Base-by-base conservation (phyloP, 2,797 vertebrate genomes). In the Syngnathus rostellatus region DNA sequence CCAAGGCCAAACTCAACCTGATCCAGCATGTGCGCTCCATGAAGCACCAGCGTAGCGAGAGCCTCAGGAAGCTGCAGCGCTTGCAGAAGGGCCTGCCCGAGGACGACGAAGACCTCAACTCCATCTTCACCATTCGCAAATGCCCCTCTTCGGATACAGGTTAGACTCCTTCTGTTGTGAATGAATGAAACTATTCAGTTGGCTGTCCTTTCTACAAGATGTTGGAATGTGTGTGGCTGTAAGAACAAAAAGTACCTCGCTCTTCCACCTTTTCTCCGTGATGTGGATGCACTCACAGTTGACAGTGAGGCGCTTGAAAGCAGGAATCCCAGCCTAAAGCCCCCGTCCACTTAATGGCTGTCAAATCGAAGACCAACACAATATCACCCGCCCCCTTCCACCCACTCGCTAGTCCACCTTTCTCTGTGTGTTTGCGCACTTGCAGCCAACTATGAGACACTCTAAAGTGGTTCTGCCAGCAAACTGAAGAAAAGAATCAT, bases 11-110 rank as follows among this genome's bases (percentile, higher is more conserved):
- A 90, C 93, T 99, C 78, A 98, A 98, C 89, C 94, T 99, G 61
- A 94, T 99, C 86, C 97, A 99, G 88, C 97, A 99, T 58, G 97
- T 98, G 82, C 96, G 96, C 76, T 99, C 97, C 87, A 98, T 99
- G 96, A 98, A 99, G 79, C 97, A 99, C 87, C 97, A 99, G 88
- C 95, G 96, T 65, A 94, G 96, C 0, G 96, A 98, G 83, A 97
- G 96, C 86, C 92, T 99, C n/a, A 91, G 94, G 46, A 99, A 98
- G 86, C 93, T 99, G 51, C 97, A 99, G 87, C 92, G 94, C 63
- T 84, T 98, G 70, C 97, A 98, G 91, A 98, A 98, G 62, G 96
- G 96, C 43, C 92, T 98, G 53, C 94, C 96, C 0, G 96, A 99
- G 75, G 96, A 98, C 31, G 97, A 98, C 23, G 92, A 93, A 65